Evolutionary conservation across 2,113 vertebrate species (phyloP), one percentile per base, ranked within the genome.

Genomic region (Alethe diademata): DNA sequence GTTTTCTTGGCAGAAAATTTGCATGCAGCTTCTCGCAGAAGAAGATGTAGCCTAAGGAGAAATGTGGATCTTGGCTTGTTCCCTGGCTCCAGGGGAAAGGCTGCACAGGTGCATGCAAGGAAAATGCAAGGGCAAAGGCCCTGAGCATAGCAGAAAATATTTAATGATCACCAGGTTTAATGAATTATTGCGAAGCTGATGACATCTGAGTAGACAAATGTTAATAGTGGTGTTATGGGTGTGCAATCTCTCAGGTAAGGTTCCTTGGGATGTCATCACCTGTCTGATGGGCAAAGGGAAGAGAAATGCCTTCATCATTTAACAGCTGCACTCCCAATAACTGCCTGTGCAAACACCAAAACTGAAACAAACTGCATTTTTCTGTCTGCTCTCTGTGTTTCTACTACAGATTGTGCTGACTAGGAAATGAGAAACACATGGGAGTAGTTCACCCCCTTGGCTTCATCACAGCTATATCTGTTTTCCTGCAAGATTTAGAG

Each of bases 351-450:
- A 75, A 50, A 71, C 93, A 96, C 86, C 92, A 96, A 97, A 93
- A 92, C 84, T 94, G 95, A 96, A 97, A 96, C 65, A 96, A 97
- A 87, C 90, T 95, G 87, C 36, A 16, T 96, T 95, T 93, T 97
- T 96, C 56, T 92, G 91, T 85, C 93, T 96, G 93, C 86, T 96
- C 76, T 79, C 91, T 80, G 65, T 93, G 86, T 95, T 96, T 90
- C 58, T 95, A 48, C 48, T 95, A 90, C 87, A 95, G 96, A 86
- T 94, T 89, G 92, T 93, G 90, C 91, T 96, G 96, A 96, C 93
- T 97, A 96, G 91, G 88, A 98, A 98, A 98, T 98, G 78, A 80
- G 79, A 98, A 98, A 97, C 97, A 97, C 91, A 97, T 98, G 97
- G 91, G 51, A 94, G 42, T 26, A 88, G 74, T 73, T 93, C 12